Percentiles rank a stretch among this genome's conserved stretches.
Evolutionary conservation across 2,888 invertebrate genomes (phyloP).

Genomic region (Cerceris ruficornis): DNA sequence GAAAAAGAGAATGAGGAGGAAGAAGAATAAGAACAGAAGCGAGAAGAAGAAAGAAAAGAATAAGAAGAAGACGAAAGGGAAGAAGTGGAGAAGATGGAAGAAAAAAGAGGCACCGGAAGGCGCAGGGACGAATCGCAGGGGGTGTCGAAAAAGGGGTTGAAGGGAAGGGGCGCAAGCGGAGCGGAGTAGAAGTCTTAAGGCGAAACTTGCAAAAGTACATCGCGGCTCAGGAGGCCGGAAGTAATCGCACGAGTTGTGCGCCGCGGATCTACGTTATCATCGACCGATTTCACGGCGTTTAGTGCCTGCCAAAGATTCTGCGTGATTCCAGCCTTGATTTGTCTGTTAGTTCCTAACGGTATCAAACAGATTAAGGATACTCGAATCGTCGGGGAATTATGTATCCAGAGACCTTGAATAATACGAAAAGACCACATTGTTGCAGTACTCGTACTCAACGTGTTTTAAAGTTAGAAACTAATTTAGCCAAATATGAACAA

Average conservation of each 20-base stretch:
- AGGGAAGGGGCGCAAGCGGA: slow-evolving; percentile 22
- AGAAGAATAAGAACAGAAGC: not conserved
- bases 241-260: slow-evolving; percentile 76
- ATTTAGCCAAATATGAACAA: too few relatives aligned
- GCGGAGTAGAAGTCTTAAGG: slow-evolving; percentile 64
- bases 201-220: slow-evolving; percentile 80
- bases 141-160: slow-evolving; percentile 23
- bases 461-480: too few relatives aligned
- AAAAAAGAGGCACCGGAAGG: not conserved
- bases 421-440: too few relatives aligned
- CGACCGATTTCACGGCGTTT: slow-evolving; percentile 72
- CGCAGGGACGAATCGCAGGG: not conserved
- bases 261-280: slow-evolving; percentile 67
- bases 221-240: slow-evolving; percentile 80
- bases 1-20: not conserved
- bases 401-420: too few relatives aligned
- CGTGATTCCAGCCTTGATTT: slow-evolving; percentile 29
- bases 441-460: too few relatives aligned
- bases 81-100: slow-evolving; percentile 3
- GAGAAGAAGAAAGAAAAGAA: not conserved
- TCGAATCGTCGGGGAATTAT: too few relatives aligned
- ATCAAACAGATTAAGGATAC: not conserved
- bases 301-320: slow-evolving; percentile 68
- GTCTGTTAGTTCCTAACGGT: not conserved
- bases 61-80: not conserved